phyloP scores from a whole-genome alignment of 2,797 vertebrate species.

The Cephalopachus bancanus region DNA sequence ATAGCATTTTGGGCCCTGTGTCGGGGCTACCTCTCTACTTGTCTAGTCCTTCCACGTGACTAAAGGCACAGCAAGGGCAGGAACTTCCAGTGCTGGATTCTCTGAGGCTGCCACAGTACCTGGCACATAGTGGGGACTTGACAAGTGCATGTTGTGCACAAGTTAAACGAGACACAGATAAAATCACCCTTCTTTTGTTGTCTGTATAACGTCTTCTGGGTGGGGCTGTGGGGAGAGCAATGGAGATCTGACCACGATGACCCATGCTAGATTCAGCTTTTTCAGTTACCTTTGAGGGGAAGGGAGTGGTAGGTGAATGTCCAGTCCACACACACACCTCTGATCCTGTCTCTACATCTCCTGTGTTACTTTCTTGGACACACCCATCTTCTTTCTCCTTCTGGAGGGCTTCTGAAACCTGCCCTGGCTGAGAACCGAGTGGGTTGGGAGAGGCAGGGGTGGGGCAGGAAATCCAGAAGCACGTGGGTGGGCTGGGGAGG shows the following conservation, averaged over 20 bases:
- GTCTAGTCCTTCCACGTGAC: not conserved
- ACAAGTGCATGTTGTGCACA: accelerated
- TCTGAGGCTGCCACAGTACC: not conserved
- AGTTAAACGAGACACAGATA: not conserved
- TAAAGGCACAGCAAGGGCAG: not conserved
- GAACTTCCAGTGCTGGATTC: not conserved
- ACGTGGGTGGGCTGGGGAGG: not conserved
- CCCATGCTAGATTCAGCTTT: not conserved
- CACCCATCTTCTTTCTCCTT: not conserved
- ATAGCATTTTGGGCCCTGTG: not conserved
- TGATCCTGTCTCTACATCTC: not conserved
- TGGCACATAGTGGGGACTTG: not conserved
- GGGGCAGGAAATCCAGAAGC: not conserved
- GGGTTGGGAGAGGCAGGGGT: not conserved
- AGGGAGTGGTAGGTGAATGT: not conserved
- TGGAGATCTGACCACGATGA: not conserved
- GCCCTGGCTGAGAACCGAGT: not conserved
- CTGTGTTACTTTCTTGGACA: not conserved
- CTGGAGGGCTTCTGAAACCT: not conserved
- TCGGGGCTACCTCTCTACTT: not conserved
- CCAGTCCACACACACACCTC: not conserved
- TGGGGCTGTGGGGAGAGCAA: accelerated
- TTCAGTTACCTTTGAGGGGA: not conserved
- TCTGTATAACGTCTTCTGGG: not conserved
- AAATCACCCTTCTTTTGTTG: not conserved